Percentiles rank a stretch among this genome's conserved stretches.
Conservation (phyloP, 2,113 vertebrate genomes). For the Pachycephala philippinensis region DNA sequence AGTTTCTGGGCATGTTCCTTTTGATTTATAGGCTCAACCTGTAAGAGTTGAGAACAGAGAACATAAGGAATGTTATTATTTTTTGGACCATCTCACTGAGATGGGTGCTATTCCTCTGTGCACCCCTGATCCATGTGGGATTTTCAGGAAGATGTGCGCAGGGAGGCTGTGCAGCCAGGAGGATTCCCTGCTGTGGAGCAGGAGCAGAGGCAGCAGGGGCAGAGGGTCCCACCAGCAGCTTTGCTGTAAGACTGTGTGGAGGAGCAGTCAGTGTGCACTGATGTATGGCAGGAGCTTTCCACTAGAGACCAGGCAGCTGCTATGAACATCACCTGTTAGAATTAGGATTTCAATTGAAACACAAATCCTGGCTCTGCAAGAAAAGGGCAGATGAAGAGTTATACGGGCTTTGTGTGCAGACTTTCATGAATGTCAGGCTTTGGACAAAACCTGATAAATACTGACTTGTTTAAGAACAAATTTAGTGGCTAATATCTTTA, state of each 20-base stretch:
- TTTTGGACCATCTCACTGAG: neutral
- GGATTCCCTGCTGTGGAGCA: accelerated
- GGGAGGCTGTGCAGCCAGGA: neutral
- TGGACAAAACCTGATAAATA: neutral
- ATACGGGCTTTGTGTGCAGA: neutral
- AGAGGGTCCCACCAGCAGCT: neutral
- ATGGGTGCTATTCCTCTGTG: neutral
- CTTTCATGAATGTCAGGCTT: neutral
- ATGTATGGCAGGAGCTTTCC: neutral
- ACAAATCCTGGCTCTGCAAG: neutral
- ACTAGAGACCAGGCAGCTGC: neutral
- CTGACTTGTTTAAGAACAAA: neutral
- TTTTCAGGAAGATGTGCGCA: neutral
- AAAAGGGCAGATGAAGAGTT: neutral
- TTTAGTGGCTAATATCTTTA: neutral
- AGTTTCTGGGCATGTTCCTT: neutral
- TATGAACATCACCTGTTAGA: neutral
- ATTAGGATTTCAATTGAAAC: neutral
- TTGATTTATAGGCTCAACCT: neutral
- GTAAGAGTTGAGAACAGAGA: no score
- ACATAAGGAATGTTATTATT: neutral
- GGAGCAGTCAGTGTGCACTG: neutral
- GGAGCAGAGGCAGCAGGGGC: neutral
- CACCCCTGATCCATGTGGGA: accelerated
- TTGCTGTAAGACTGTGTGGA: neutral